These are phyloP conservation scores for Saccostrea cuccullata DNA, from an alignment of 1,140 invertebrate species.

Conservation along the genomic window DNA sequence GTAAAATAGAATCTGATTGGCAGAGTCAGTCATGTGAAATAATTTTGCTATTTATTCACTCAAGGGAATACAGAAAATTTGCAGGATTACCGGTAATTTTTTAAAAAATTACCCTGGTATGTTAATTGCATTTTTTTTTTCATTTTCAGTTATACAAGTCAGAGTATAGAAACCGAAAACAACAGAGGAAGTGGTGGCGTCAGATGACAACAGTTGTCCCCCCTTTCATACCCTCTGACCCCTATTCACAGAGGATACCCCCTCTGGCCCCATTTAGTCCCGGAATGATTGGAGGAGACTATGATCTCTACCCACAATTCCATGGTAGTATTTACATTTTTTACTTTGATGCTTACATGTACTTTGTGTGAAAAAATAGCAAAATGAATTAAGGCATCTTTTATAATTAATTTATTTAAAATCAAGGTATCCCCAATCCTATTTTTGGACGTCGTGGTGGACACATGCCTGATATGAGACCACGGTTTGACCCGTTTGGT, in stretches of 20 bases:
- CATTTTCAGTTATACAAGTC: slow-evolving; percentile 45
- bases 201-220: slow-evolving; percentile 47
- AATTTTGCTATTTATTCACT: no score
- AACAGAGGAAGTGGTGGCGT: slow-evolving; percentile 21
- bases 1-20: no score
- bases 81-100: no score
- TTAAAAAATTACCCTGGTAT: no score
- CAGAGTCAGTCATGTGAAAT: no score
- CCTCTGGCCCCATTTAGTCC: slow-evolving; percentile 43
- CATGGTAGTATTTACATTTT: no score
- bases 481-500: slow-evolving; percentile 14
- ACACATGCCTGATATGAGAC: background rate
- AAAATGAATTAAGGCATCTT: no score
- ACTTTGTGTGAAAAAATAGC: no score
- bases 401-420: no score
- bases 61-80: no score
- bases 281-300: slow-evolving; percentile 53
- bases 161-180: slow-evolving; percentile 49
- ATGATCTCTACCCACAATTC: slow-evolving; percentile 51
- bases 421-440: slow-evolving; percentile 10
- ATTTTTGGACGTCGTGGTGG: background rate
- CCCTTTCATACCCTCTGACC: slow-evolving; percentile 48
- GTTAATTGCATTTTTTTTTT: no score
- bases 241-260: background rate
- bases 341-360: no score